Evolutionary conservation across 2,888 invertebrate species (phyloP), one percentile per base, ranked within the genome.

Genomic region (Phyllotreta striolata): DNA sequence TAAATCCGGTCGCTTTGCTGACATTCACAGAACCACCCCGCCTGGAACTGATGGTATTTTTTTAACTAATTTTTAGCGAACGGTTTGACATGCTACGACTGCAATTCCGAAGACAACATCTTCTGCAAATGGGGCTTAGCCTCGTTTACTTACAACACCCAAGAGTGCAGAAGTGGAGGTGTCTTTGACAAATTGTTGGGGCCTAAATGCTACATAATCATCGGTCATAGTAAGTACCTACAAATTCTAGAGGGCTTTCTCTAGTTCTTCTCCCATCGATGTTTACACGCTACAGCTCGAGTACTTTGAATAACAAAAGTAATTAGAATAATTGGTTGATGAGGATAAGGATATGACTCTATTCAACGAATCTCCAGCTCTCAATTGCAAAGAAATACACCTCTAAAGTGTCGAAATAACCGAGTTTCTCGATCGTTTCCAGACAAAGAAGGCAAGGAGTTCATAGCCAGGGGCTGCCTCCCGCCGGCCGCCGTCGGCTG

Each of bases 391-490:
- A n/a, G n/a, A n/a, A n/a, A n/a, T n/a, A n/a, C n/a, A n/a, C n/a
- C n/a, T n/a, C n/a, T n/a, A n/a, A n/a, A n/a, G n/a, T n/a, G n/a
- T n/a, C n/a, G n/a, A n/a, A n/a, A n/a, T n/a, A n/a, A n/a, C n/a
- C n/a, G n/a, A n/a, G n/a, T n/a, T n/a, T n/a, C n/a, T n/a, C n/a
- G n/a, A n/a, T n/a, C n/a, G n/a, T n/a, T n/a, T n/a, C 44, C 60
- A 79, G 79, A 72, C 57, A 73, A 73, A 40, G 72, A 77, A n/a
- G 78, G 78, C 5, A 62, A 63, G 2, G 73, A 74, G 39, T 77
- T 76, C 65, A 70, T 78, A 6, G 77, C 76, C 4, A 67, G 79
- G 43, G 76, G 76, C 14, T 80, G 80, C 63, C 70, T 74, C 63
- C 75, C 62, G 54, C 67, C 66, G 59, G 78, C 73, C 10, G 52